Percentiles rank a stretch among this genome's conserved stretches.
Conservation (phyloP, 2,797 vertebrate genomes). For the Carapus acus region DNA sequence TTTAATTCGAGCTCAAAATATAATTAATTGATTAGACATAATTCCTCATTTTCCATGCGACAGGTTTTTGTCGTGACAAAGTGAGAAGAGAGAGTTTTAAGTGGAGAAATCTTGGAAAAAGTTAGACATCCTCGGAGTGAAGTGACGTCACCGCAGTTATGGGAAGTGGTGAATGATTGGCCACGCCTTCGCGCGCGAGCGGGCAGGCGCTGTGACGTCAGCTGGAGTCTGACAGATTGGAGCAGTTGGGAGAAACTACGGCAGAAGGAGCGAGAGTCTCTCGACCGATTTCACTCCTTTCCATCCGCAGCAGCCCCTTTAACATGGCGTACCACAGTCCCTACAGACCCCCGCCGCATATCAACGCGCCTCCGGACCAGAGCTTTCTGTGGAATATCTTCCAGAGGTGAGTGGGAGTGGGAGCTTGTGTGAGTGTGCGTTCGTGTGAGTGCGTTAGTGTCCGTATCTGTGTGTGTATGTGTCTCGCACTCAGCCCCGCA, state of each 20-base stretch:
- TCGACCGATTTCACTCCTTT: constrained; percentile 11
- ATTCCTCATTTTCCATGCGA: too few relatives aligned
- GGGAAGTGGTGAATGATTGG: constrained; percentile 52
- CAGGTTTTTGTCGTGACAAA: too few relatives aligned
- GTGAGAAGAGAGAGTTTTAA: too few relatives aligned
- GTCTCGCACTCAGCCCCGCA: constrained; percentile 32
- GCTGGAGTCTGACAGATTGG: constrained; percentile 38
- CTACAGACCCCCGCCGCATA: constrained; percentile 67
- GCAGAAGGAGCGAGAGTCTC: constrained; percentile 21
- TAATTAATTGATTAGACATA: too few relatives aligned
- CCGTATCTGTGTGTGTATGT: neutral
- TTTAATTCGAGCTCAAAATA: too few relatives aligned
- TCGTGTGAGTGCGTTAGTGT: constrained; percentile 1
- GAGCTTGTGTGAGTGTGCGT: constrained; percentile 1
- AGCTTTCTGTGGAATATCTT: constrained; percentile 80
- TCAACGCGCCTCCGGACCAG: constrained; percentile 70
- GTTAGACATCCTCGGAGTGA: neutral
- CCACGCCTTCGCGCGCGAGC: constrained; percentile 66
- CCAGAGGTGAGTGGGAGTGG: constrained; percentile 70
- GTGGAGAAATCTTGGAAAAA: too few relatives aligned
- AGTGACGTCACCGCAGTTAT: constrained; percentile 52
- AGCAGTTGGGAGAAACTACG: constrained; percentile 34
- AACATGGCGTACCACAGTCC: constrained; percentile 78
- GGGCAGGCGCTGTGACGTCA: constrained; percentile 37
- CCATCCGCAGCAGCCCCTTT: constrained; percentile 22